Conservation (phyloP, 2,113 vertebrate species). For the Anseranas semipalmata region DNA sequence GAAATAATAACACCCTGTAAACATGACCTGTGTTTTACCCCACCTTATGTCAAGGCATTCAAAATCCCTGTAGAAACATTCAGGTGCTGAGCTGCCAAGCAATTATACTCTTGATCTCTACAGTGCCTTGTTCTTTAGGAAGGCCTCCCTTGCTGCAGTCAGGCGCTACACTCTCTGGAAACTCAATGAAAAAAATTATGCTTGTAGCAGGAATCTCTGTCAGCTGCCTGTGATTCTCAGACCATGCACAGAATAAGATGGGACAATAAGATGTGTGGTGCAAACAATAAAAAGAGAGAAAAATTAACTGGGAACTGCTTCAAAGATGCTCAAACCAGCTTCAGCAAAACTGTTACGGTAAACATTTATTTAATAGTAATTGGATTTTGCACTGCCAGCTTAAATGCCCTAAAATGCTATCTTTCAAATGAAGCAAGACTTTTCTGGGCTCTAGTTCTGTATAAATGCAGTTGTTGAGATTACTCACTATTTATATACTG, state of each 20-base stretch:
- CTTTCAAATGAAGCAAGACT: constrained; percentile 10
- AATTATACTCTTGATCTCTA: constrained; percentile 17
- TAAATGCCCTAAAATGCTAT: neutral
- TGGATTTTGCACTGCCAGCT: constrained; percentile 18
- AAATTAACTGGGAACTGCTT: neutral
- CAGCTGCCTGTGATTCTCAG: constrained; percentile 1
- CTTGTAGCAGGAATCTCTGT: constrained; percentile 8
- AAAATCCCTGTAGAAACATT: constrained; percentile 1
- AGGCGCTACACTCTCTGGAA: neutral
- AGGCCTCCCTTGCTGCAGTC: constrained; percentile 22
- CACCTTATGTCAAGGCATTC: constrained; percentile 31
- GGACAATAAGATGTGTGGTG: neutral
- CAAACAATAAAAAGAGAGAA: neutral
- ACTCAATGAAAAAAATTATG: neutral
- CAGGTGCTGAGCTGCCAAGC: constrained; percentile 35
- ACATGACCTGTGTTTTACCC: constrained; percentile 15
- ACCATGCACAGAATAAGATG: neutral
- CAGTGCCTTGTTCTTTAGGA: constrained; percentile 26
- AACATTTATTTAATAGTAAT: neutral
- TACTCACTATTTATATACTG: neutral
- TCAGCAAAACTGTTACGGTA: neutral
- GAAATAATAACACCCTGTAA: constrained; percentile 30
- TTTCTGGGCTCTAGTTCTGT: neutral
- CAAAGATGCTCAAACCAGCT: neutral
- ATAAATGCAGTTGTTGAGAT: neutral